Evolutionary conservation across 2,797 vertebrate genomes (phyloP), one percentile per base, ranked within the genome.

Genomic region (Gymnodraco acuticeps): DNA sequence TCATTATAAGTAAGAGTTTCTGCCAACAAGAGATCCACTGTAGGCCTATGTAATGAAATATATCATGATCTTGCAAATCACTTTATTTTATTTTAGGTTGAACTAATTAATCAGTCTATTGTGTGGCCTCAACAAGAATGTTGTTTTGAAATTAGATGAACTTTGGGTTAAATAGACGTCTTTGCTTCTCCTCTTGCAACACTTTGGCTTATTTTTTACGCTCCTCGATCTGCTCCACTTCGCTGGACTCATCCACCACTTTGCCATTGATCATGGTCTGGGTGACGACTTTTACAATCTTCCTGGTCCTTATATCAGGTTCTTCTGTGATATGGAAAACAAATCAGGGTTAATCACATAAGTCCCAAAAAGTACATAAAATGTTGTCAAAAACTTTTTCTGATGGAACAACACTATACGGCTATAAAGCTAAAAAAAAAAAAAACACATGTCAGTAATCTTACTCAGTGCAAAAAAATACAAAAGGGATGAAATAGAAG

Each of bases 241-340:
- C 95, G 12, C 95, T 96, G 58, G 93, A 95, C 89, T 96, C 96
- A 5, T 95, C 91, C 12, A 96, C 94, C 85, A 96, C 94, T 75
- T 96, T 96, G 13, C 96, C 96, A 19, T 96, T 95, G 68, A 96
- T 87, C 93, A 96, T 94, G 3, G 96, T 96, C 89, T 96, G 95
- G 16, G 96, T 96, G 67, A 96, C 95, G 1, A 95, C 95, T 89
- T 96, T 96, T 13, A 96, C 95, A 42, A 96, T 96, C 91, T 96
- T 96, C 88, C 95, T 94, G 70, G 95, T 96, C 62, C 94, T 92
- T 1, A 96, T 89, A 0, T 96, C 95, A 0, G 95, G 95, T 3
- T 94, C 93, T 82, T 93, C 95, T 95, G 89, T 11, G 86, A 87
- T 61, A 84, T 38, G 81, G 38, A 71, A 53, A n/a, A 71, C 27